A percentile compares a stretch with the other conserved stretches of the same genome.
Conservation (phyloP, 2,797 vertebrate genomes). For the Oryzias sinensis region DNA sequence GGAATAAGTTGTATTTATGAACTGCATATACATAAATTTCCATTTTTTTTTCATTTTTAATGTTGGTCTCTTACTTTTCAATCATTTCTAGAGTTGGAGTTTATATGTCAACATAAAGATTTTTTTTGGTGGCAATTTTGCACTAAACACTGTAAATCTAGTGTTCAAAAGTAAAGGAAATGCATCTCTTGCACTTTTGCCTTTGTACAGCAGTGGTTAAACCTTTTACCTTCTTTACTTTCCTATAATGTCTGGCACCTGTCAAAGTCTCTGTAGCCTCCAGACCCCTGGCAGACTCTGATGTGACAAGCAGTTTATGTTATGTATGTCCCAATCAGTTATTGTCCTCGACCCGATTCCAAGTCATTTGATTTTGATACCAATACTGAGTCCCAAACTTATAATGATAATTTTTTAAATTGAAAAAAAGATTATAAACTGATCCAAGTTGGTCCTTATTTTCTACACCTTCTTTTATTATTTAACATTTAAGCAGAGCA, state of each 20-base stretch:
- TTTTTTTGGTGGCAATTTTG: no score
- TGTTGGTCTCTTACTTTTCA: not conserved
- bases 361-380: no score
- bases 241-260: conserved; percentile 65
- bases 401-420: no score
- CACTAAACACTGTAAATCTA: conserved; percentile 48
- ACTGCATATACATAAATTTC: conserved; percentile 32
- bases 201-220: conserved; percentile 87
- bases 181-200: conserved; percentile 83
- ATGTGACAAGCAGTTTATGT: no score
- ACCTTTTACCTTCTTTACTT: conserved; percentile 99
- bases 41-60: conserved; percentile 10
- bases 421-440: no score
- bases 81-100: conserved; percentile 4
- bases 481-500: no score
- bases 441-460: no score
- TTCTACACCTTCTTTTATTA: no score
- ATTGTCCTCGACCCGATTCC: no score
- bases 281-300: conserved; percentile 82
- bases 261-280: conserved; percentile 81
- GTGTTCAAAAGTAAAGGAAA: conserved; percentile 73
- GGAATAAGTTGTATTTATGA: conserved; percentile 35
- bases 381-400: no score
- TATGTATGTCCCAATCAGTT: no score
- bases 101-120: not conserved